Conservation (phyloP, 1,140 invertebrate species). For the Drosophila mayri region DNA sequence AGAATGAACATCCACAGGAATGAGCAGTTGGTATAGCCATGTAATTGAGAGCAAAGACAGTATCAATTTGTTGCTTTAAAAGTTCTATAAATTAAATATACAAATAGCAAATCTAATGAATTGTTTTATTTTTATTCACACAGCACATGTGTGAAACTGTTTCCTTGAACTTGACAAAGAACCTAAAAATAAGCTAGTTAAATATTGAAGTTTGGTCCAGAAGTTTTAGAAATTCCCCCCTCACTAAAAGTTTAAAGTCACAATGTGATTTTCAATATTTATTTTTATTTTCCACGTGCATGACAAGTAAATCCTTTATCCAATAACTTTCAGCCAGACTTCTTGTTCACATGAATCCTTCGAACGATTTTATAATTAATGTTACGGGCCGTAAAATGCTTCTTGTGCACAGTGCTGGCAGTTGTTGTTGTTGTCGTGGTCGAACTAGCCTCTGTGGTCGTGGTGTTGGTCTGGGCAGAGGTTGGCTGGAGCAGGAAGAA, state of each 20-base stretch:
- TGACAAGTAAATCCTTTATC: background rate
- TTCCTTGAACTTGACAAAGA: conserved; percentile 7
- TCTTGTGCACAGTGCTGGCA: conserved; percentile 20
- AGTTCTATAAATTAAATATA: conserved; percentile 31
- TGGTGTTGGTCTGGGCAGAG: conserved; percentile 26
- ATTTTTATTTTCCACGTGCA: background rate
- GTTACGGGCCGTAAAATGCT: conserved; percentile 13
- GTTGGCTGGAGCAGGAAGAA: conserved; percentile 18
- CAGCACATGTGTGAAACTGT: background rate
- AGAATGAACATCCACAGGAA: conserved; percentile 11
- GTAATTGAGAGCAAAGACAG: conserved; percentile 35
- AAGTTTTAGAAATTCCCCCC: background rate
- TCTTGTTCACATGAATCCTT: conserved; percentile 7
- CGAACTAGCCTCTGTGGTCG: conserved; percentile 12
- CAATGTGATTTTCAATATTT: too few species aligned
- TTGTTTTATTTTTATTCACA: too few species aligned
- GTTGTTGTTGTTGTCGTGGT: conserved; percentile 17
- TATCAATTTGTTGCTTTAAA: conserved; percentile 48
- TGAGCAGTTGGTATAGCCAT: conserved; percentile 27
- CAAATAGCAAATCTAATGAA: conserved; percentile 13
- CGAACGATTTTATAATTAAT: conserved; percentile 14
- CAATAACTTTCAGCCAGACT: background rate
- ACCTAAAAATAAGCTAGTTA: background rate
- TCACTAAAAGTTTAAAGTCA: background rate
- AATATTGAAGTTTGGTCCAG: background rate